Conservation (phyloP, 2,113 vertebrate species). For the Capreolus pygargus region DNA sequence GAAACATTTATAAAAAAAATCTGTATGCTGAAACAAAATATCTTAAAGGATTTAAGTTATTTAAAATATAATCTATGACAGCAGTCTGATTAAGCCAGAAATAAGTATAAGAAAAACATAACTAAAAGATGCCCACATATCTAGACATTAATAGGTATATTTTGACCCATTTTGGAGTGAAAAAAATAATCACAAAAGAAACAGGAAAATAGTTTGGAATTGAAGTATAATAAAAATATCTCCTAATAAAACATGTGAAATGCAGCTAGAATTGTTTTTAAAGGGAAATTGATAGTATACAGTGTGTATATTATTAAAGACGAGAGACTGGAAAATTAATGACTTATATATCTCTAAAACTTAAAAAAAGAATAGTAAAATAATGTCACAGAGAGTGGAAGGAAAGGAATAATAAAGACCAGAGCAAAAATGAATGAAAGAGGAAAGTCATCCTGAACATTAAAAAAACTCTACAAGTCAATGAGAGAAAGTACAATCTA, state of each 20-base stretch:
- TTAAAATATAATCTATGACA: background rate
- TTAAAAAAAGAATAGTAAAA: background rate
- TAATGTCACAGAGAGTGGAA: conserved; percentile 9
- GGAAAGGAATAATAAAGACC: background rate
- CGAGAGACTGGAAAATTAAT: conserved; percentile 1
- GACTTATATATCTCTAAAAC: background rate
- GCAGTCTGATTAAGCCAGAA: background rate
- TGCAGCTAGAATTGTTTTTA: background rate
- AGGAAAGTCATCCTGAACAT: background rate
- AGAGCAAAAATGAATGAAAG: background rate
- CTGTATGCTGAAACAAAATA: background rate
- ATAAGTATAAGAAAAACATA: background rate
- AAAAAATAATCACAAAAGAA: background rate
- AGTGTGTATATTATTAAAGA: background rate
- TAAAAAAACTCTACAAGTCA: background rate
- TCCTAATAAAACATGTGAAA: background rate
- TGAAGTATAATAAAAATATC: background rate
- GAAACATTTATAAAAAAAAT: background rate
- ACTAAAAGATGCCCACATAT: background rate
- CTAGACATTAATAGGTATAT: background rate
- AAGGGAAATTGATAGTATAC: background rate
- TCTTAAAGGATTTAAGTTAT: background rate
- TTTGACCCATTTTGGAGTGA: background rate
- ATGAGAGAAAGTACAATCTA: background rate
- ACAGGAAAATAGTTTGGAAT: background rate